Base-by-base conservation (phyloP, 30 jellyfish, hydroid and myxozoan species). In the Clytia hemisphaerica region DNA sequence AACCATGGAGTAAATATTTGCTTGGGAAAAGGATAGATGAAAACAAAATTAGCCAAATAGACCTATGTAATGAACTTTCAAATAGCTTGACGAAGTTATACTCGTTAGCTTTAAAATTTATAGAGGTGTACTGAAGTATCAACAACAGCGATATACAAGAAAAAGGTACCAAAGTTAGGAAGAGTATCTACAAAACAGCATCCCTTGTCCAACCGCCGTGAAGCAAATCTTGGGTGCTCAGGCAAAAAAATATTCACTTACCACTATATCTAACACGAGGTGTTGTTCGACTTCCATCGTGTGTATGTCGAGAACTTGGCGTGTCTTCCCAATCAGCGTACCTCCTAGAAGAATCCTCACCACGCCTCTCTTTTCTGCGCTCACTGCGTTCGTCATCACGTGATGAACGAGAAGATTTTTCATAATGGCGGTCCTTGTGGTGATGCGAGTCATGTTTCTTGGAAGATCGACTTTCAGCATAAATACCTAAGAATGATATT, bases 321-420 rank as follows among this genome's bases (percentile, higher is more conserved):
- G 97, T 88, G 24, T 88, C 94, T 61, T 88, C 97, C 97, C 97
- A 88, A 24, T 88, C 95, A n/a, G 93, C 93, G 61, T 80, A 70
- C 62, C 94, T 63, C 16, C 86, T 73, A 26, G 93, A 71, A 9
- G 67, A 55, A 27, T 55, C 61, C 29, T 57, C 63, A 9, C 55
- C 29, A 2, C 42, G 42, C 25, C 78, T 67, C 19, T 80, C 82
- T 4, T 65, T 48, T n/a, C 73, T 46, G 40, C 49, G 25, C 1
- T 58, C 38, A 25, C 77, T 29, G 7, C 83, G 19, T 30, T 37
- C 32, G 35, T 42, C 19, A 42, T 34, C 35, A 10, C 28, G 37
- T 12, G n/a, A n/a, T n/a, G n/a, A n/a, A n/a, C n/a, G n/a, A n/a
- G n/a, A 12, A 30, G 10, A 22, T 50, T 7, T 50, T 30, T 6